These are phyloP conservation scores for Setipinna tenuifilis DNA, from an alignment of 2,797 vertebrate genomes.

Conservation along the genomic window DNA sequence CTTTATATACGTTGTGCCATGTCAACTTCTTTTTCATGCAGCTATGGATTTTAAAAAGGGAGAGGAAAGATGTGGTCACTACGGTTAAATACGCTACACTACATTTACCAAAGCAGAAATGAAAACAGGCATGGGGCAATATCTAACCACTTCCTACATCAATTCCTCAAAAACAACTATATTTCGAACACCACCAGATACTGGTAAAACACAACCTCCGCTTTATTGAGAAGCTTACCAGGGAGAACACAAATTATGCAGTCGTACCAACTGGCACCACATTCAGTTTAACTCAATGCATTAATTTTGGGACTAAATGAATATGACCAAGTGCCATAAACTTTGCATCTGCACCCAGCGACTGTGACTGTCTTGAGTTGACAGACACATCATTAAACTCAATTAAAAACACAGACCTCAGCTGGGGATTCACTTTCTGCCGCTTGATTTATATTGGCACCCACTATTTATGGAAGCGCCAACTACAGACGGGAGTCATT, in stretches of 20 bases:
- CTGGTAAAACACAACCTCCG: neutral
- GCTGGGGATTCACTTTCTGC: neutral
- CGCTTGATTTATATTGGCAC: slow-evolving; percentile 50
- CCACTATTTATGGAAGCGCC: slow-evolving; percentile 46
- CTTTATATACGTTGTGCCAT: too few species aligned
- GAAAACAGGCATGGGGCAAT: neutral
- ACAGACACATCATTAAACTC: neutral
- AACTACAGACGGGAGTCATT: slow-evolving; percentile 34
- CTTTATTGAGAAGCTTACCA: neutral
- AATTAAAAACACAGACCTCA: slow-evolving; percentile 4
- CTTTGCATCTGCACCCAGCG: neutral
- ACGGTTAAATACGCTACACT: neutral
- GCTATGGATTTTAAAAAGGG: neutral
- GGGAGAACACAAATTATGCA: neutral
- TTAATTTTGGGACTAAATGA: too few species aligned
- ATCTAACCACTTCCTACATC: neutral
- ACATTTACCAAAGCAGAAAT: neutral
- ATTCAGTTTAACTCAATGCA: too few species aligned
- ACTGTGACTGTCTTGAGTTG: neutral
- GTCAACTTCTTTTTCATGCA: too few species aligned
- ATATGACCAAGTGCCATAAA: too few species aligned
- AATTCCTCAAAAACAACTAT: neutral
- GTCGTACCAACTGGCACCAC: neutral
- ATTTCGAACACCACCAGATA: neutral
- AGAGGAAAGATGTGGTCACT: neutral